Evolutionary conservation across 2,888 invertebrate genomes (phyloP).

Genomic region (Lissonota sp.): DNA sequence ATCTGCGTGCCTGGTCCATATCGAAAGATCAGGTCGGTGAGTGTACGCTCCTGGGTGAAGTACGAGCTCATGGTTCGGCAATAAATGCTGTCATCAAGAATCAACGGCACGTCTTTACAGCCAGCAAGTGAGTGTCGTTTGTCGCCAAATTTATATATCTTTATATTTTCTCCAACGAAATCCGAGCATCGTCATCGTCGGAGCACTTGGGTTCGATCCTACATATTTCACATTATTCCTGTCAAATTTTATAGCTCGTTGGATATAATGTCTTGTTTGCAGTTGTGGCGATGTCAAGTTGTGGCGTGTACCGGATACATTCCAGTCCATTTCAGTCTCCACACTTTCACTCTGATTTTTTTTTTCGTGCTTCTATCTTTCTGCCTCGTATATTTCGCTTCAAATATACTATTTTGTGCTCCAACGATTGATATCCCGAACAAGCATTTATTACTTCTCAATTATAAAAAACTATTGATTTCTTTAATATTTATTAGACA

Average conservation of each 20-base stretch:
- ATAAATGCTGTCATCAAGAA: constrained; percentile 89
- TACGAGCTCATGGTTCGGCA: constrained; percentile 88
- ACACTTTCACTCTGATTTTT: constrained; percentile 82
- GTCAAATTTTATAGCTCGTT: constrained; percentile 74
- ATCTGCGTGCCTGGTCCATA: constrained; percentile 89
- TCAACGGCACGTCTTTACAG: constrained; percentile 90
- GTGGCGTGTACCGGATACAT: constrained; percentile 85
- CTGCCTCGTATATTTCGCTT: not conserved
- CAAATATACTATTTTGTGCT: not conserved
- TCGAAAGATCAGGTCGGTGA: constrained; percentile 86
- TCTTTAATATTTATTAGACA: too few species aligned
- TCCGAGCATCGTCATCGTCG: constrained; percentile 32
- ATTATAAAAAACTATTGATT: too few species aligned
- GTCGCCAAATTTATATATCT: not conserved
- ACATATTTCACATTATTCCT: constrained; percentile 11
- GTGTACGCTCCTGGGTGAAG: constrained; percentile 88
- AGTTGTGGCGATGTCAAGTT: constrained; percentile 90
- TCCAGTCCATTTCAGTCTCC: constrained; percentile 84
- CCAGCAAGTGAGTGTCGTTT: constrained; percentile 90
- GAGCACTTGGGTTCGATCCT: not conserved
- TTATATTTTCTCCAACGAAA: constrained; percentile 24
- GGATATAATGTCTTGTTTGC: constrained; percentile 84
- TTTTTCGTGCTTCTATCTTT: constrained; percentile 56
- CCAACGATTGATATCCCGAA: not conserved
- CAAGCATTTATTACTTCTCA: too few species aligned